Percentiles rank a stretch among this genome's conserved stretches.
These are phyloP conservation scores for Hololepta plana DNA, from an alignment of 2,888 invertebrate genomes.

Conservation along the genomic window DNA sequence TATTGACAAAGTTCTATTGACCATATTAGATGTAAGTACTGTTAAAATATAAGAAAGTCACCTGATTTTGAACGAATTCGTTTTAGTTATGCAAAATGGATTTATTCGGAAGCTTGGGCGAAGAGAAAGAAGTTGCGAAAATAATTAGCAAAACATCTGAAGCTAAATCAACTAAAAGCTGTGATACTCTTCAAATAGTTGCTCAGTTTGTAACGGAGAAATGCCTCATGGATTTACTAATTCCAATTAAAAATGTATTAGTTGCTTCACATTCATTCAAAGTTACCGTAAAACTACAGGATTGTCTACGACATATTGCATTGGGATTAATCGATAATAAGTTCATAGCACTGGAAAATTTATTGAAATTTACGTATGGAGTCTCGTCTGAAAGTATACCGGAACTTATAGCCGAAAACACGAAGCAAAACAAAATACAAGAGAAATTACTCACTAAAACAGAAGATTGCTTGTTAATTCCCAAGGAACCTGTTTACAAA, in stretches of 20 bases:
- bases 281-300: constrained; percentile 58
- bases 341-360: constrained; percentile 48
- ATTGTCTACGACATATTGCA: constrained; percentile 60
- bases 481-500: constrained; percentile 48
- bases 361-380: constrained; percentile 68
- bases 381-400: constrained; percentile 67
- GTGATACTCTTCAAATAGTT: constrained; percentile 64
- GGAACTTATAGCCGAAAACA: constrained; percentile 39
- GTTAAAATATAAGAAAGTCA: constrained; percentile 5
- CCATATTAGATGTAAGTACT: constrained; percentile 52
- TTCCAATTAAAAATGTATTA: constrained; percentile 68
- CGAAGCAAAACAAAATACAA: constrained; percentile 29
- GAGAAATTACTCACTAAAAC: constrained; percentile 32
- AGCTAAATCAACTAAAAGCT: constrained; percentile 73
- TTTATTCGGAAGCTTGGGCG: constrained; percentile 70
- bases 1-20: constrained; percentile 59
- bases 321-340: constrained; percentile 69
- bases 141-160: constrained; percentile 66
- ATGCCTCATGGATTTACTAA: constrained; percentile 54
- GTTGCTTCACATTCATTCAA: constrained; percentile 63
- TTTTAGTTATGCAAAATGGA: constrained; percentile 62
- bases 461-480: constrained; percentile 63
- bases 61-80: neutral
- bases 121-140: constrained; percentile 83
- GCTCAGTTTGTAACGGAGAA: constrained; percentile 62